These are phyloP conservation scores for Lepus townsendii DNA, from an alignment of 2,797 vertebrate species.

Conservation along the genomic window DNA sequence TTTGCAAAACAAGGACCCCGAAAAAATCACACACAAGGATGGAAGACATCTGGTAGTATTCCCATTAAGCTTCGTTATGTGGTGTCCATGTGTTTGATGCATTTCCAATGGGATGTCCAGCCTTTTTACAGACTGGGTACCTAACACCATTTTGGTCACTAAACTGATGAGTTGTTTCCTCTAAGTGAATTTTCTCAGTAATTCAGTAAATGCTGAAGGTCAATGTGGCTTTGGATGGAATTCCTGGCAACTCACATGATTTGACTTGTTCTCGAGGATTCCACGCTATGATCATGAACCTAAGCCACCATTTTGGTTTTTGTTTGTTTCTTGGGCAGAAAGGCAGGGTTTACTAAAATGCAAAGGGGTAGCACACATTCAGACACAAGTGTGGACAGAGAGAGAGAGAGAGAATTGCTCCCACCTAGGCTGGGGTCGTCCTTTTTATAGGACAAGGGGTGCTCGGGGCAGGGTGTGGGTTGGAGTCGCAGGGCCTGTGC, in stretches of 20 bases:
- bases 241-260: background rate
- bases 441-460: no score
- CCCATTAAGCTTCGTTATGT: background rate
- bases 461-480: no score
- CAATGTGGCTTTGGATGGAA: constrained; percentile 33
- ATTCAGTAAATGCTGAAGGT: background rate
- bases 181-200: constrained; percentile 2
- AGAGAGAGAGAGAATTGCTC: no score
- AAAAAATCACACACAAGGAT: background rate
- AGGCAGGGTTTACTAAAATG: no score
- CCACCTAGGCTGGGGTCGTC: no score
- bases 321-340: no score
- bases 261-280: constrained; percentile 13
- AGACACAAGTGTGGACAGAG: no score
- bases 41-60: background rate
- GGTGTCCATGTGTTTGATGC: background rate
- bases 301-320: background rate
- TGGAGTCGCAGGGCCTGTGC: no score
- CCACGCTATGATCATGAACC: background rate
- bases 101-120: background rate
- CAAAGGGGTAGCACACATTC: no score
- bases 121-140: background rate
- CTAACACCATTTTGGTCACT: background rate
- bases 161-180: background rate
- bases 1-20: constrained; percentile 14